Base-by-base conservation (phyloP, 1,140 invertebrate species). In the Ganaspis sp. region DNA sequence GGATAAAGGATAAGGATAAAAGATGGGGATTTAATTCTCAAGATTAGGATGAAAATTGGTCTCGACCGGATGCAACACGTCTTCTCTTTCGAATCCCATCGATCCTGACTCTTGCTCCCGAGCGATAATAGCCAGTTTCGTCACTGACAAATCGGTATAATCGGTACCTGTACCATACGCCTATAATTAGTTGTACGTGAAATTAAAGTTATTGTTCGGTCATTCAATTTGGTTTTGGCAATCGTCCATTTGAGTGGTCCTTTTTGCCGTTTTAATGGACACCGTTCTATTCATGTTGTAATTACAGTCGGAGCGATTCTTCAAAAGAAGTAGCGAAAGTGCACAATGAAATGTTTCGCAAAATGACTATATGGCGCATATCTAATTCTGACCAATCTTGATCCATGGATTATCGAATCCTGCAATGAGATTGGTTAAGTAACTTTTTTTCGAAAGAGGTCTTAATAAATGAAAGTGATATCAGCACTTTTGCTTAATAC, bases 131-230 rank as follows among this genome's bases (percentile, higher is more conserved):
- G 69, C 42, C 69, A 64, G 49, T 76, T 76, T 76, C 69, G 37
- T 76, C 74, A 71, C 70, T 76, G 74, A 76, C 74, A 76, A 76
- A 76, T 76, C 74, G 74, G 49, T 21, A 64, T 76, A 76, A 76
- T 71, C 70, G 74, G 42, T 58, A 54, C n/a, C 53, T 64, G 70
- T 34, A 15, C 54, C 34, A 21, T 34, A 73, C 53, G 26, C 53
- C 74, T 75, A 58, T 75, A 75, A 75, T 75, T 71, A 75, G 19
- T 40, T 42, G 58, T 64, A 64, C 58, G 26, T 64, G 58, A 26
- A 64, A 64, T 64, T 64, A 64, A 64, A 64, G 58, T 64, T 64
- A 64, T 64, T 64, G 58, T 64, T 64, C 58, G 58, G 58, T 64
- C 58, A 64, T 64, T 64, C 58, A 64, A 64, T 64, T 64, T 64